phyloP scores from a whole-genome alignment of 2,888 invertebrate species.

The Amiota communis region DNA sequence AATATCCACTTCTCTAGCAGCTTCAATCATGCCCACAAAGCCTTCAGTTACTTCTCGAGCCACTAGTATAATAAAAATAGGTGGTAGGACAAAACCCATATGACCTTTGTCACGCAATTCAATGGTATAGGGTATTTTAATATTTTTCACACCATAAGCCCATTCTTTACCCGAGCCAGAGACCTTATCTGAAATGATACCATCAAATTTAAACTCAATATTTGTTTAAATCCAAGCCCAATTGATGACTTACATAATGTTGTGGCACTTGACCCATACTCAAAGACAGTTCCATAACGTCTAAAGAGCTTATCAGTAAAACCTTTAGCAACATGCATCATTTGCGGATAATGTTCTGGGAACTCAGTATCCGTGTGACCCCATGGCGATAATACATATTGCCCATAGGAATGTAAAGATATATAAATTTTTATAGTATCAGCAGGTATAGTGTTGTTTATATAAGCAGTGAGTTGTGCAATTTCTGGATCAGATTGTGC shows the following conservation, averaged over 20 bases:
- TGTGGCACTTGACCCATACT: conserved; percentile 76
- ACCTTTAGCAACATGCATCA: conserved; percentile 76
- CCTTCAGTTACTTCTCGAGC: conserved; percentile 77
- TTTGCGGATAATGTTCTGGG: conserved; percentile 74
- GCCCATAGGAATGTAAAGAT: conserved; percentile 80
- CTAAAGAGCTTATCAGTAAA: conserved; percentile 75
- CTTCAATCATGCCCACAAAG: conserved; percentile 74
- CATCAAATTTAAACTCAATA: neutral
- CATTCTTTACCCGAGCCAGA: conserved; percentile 75
- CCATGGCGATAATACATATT: conserved; percentile 77
- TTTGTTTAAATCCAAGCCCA: neutral
- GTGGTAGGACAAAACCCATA: conserved; percentile 81
- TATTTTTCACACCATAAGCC: conserved; percentile 75
- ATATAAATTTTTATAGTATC: conserved; percentile 75
- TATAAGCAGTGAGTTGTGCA: conserved; percentile 73
- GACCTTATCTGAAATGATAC: conserved; percentile 66
- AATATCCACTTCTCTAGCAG: conserved; percentile 70
- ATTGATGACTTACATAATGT: conserved; percentile 74
- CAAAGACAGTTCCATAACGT: conserved; percentile 75
- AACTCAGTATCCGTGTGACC: conserved; percentile 74
- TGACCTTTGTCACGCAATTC: conserved; percentile 80
- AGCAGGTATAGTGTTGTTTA: conserved; percentile 71
- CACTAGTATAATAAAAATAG: conserved; percentile 77
- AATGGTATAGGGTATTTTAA: conserved; percentile 76
- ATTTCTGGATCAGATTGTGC: conserved; percentile 78